Percentiles rank a stretch among this genome's conserved stretches.
phyloP scores from a whole-genome alignment of 2,888 invertebrate genomes.

The Ormyrus thymus region DNA sequence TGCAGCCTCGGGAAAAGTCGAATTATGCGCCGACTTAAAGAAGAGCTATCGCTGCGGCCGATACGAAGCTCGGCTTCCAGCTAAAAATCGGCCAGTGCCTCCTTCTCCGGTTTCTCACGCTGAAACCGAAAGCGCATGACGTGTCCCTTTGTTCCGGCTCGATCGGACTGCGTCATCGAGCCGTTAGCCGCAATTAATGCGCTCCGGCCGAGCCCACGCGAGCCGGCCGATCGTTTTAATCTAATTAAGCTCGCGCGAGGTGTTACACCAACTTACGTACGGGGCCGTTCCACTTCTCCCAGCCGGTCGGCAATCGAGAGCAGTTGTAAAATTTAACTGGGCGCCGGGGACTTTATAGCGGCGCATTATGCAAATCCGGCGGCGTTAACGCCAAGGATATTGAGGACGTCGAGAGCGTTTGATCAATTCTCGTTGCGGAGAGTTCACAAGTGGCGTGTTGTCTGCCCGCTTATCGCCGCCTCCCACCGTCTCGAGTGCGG shows the following conservation, averaged over 20 bases:
- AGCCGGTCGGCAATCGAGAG: not conserved
- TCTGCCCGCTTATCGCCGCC: not conserved
- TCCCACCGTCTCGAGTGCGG: not conserved
- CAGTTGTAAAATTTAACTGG: slow-evolving; percentile 15
- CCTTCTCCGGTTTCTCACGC: slow-evolving; percentile 2
- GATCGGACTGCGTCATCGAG: slow-evolving; percentile 2
- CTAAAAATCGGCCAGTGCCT: not conserved
- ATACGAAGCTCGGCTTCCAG: not conserved
- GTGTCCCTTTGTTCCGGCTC: slow-evolving; percentile 35
- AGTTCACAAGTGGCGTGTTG: slow-evolving; percentile 1
- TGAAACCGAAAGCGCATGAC: slow-evolving; percentile 44
- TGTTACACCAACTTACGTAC: slow-evolving; percentile 9
- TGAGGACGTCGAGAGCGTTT: slow-evolving; percentile 21
- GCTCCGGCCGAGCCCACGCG: slow-evolving; percentile 1
- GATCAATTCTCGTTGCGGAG: slow-evolving; percentile 20
- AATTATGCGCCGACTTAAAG: not conserved
- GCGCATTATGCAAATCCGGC: slow-evolving; percentile 20
- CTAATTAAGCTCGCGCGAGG: slow-evolving; percentile 25
- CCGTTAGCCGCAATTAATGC: slow-evolving; percentile 24
- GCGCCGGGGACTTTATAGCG: slow-evolving; percentile 1
- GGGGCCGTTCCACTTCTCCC: not conserved
- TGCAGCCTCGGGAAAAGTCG: no score
- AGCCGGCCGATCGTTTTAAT: slow-evolving; percentile 26
- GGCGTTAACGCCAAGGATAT: slow-evolving; percentile 24
- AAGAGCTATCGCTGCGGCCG: not conserved